Percentiles rank a stretch among this genome's conserved stretches.
These are phyloP conservation scores for Poeciliopsis presidionis DNA, from an alignment of 2,797 vertebrate species.

Conservation along the genomic window DNA sequence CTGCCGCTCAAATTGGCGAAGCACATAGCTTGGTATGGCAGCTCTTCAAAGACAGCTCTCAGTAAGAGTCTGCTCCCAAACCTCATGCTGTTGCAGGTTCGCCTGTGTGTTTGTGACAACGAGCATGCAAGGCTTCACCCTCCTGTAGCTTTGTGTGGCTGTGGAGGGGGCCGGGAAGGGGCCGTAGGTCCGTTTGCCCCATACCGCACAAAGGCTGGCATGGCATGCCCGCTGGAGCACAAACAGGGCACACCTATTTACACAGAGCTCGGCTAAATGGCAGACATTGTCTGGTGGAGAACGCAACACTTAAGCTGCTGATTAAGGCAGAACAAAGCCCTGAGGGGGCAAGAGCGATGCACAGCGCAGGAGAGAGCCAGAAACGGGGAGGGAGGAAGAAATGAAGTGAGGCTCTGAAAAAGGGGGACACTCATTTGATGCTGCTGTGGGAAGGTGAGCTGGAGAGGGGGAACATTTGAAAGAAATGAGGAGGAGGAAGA, in stretches of 20 bases:
- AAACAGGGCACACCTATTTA: constrained; percentile 78
- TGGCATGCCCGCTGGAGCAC: constrained; percentile 71
- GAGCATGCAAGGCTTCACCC: constrained; percentile 45
- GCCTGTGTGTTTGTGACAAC: constrained; percentile 44
- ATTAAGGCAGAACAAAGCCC: constrained; percentile 79
- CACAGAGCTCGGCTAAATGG: constrained; percentile 74
- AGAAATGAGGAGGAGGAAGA: constrained; percentile 17
- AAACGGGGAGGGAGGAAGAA: constrained; percentile 37
- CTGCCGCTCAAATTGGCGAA: constrained; percentile 39
- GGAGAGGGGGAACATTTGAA: constrained; percentile 28
- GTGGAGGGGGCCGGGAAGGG: constrained; percentile 7
- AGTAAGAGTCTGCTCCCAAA: constrained; percentile 64
- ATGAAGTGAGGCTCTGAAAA: constrained; percentile 56
- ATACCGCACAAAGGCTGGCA: constrained; percentile 64
- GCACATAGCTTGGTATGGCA: constrained; percentile 53
- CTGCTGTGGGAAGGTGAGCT: constrained; percentile 55
- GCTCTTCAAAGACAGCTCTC: constrained; percentile 66
- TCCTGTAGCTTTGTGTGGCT: constrained; percentile 50
- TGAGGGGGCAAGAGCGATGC: constrained; percentile 72
- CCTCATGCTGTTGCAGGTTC: constrained; percentile 59
- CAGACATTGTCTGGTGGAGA: constrained; percentile 75
- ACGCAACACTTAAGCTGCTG: constrained; percentile 80
- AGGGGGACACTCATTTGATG: constrained; percentile 62
- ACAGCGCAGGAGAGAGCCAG: constrained; percentile 42
- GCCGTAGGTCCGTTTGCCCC: constrained; percentile 61